Evolutionary conservation across 2,113 vertebrate genomes (phyloP).

Genomic region (Melospiza georgiana): DNA sequence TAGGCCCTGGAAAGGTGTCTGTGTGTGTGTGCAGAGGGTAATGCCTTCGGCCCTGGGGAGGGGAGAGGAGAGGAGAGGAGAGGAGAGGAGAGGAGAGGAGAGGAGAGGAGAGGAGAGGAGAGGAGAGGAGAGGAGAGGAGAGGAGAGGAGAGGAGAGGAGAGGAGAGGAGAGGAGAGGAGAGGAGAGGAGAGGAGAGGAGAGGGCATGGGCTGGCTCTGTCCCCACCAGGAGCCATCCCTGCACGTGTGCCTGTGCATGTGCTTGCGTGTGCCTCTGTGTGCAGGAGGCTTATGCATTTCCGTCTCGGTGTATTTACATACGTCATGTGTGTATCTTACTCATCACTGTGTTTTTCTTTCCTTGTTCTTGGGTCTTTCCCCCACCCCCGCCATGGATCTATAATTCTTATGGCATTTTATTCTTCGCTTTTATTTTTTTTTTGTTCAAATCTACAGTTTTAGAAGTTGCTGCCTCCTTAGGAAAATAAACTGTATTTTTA

Average conservation of each 20-base stretch:
- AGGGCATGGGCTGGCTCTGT: neutral
- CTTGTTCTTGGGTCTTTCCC: constrained; percentile 60
- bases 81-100: neutral
- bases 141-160: too few relatives aligned
- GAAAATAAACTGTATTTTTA: constrained; percentile 70
- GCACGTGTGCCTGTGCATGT: neutral
- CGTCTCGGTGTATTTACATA: constrained; percentile 62
- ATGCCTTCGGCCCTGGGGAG: constrained; percentile 23
- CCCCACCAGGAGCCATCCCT: neutral
- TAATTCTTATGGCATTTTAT: constrained; percentile 54
- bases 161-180: neutral
- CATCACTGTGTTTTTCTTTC: constrained; percentile 52
- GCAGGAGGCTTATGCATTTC: constrained; percentile 64
- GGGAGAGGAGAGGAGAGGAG: neutral
- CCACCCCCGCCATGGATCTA: constrained; percentile 1
- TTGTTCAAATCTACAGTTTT: constrained; percentile 20
- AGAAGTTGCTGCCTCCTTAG: constrained; percentile 38
- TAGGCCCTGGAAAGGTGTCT: constrained; percentile 49
- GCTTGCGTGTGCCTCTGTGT: constrained; percentile 49
- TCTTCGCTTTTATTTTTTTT: neutral
- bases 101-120: neutral
- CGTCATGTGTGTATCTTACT: constrained; percentile 66
- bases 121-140: neutral
- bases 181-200: neutral
- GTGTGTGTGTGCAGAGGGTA: constrained; percentile 26